A percentile compares a stretch with the other conserved stretches of the same genome.
Evolutionary conservation across 2,888 invertebrate species (phyloP).

Genomic region (Stegophylla sp.): DNA sequence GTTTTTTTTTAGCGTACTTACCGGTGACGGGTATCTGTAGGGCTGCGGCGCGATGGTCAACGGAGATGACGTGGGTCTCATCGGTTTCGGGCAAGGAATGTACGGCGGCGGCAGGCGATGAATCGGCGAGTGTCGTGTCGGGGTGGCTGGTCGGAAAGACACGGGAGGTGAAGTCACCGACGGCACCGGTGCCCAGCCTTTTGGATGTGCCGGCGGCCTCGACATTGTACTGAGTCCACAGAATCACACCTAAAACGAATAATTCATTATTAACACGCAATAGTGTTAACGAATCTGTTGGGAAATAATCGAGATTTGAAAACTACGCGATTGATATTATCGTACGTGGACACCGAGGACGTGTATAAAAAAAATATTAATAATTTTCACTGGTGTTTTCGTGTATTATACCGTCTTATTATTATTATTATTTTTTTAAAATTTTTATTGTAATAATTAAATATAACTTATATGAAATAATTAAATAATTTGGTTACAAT

Average conservation of each 20-base stretch:
- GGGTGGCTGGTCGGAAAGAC: constrained; percentile 61
- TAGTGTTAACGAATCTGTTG: too few species aligned
- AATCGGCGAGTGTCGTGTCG: constrained; percentile 61
- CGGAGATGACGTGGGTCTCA: constrained; percentile 68
- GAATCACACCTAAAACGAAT: neutral
- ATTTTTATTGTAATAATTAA: too few species aligned
- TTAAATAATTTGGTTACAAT: too few species aligned
- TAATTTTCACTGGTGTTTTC: too few species aligned
- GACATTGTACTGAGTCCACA: constrained; percentile 24
- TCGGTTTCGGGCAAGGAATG: constrained; percentile 73
- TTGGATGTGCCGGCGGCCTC: constrained; percentile 60
- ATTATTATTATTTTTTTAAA: too few species aligned
- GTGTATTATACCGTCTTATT: too few species aligned
- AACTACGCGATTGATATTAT: too few species aligned
- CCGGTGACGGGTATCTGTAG: constrained; percentile 39
- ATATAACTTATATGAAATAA: too few species aligned
- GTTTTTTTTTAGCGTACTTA: neutral
- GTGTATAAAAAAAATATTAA: too few species aligned
- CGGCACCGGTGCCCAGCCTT: constrained; percentile 60
- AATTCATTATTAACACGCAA: too few species aligned
- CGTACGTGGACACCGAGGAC: too few species aligned
- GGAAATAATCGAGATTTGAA: too few species aligned
- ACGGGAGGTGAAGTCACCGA: constrained; percentile 60
- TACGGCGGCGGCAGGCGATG: constrained; percentile 65
- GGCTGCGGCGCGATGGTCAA: constrained; percentile 15